Conservation (phyloP, 1,140 invertebrate species). For the Colletes latitarsis region DNA sequence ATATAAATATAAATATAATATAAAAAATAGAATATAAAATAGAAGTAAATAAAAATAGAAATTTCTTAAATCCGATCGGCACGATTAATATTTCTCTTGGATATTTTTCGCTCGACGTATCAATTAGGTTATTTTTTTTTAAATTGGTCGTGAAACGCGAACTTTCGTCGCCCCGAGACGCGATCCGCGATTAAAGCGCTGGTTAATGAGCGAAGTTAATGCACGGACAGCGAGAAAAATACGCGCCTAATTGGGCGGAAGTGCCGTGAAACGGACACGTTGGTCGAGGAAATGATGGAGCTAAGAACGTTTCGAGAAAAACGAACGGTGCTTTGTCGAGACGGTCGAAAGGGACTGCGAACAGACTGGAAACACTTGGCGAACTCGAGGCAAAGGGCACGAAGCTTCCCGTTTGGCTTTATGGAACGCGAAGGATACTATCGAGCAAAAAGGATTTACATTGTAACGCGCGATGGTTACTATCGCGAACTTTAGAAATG, state of each 20-base stretch:
- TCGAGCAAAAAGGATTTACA: background rate
- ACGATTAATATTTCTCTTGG: too few species aligned
- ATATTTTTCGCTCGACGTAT: background rate
- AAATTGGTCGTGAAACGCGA: background rate
- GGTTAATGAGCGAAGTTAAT: slow-evolving; percentile 20
- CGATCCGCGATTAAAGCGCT: slow-evolving; percentile 28
- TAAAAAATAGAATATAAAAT: too few species aligned
- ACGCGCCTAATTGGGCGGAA: slow-evolving; percentile 22
- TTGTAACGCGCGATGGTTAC: background rate
- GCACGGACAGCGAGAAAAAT: background rate
- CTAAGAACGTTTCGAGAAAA: background rate
- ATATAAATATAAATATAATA: too few species aligned
- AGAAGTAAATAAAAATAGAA: too few species aligned
- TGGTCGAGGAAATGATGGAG: background rate
- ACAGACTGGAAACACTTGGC: slow-evolving; percentile 1
- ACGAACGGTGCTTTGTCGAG: background rate
- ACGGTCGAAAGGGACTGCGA: background rate
- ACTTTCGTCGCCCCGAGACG: background rate
- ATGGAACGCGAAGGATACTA: slow-evolving; percentile 4
- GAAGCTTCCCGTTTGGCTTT: slow-evolving; percentile 11
- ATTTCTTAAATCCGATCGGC: too few species aligned
- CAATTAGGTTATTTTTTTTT: slow-evolving; percentile 28
- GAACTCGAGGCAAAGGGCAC: slow-evolving; percentile 14
- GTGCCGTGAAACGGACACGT: background rate
- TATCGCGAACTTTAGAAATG: background rate